A percentile compares a stretch with the other conserved stretches of the same genome.
phyloP scores from a whole-genome alignment of 2,888 invertebrate genomes.

The Platerodrilus igneus region DNA sequence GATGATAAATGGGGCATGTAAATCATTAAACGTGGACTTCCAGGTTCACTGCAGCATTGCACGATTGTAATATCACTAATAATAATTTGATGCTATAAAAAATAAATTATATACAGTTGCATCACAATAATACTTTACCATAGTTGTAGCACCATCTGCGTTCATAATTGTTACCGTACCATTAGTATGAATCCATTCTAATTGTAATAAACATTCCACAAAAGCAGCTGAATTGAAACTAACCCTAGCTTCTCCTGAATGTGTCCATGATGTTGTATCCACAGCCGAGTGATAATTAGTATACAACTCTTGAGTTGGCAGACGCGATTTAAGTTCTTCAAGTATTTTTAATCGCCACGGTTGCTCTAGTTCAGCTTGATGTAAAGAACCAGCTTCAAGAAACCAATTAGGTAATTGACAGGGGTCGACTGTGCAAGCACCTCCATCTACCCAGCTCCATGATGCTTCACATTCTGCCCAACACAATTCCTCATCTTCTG shows the following conservation, averaged over 20 bases:
- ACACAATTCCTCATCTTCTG: constrained; percentile 72
- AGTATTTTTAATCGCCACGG: constrained; percentile 74
- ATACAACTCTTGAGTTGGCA: constrained; percentile 36
- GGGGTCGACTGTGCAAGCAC: constrained; percentile 73
- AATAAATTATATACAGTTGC: background rate
- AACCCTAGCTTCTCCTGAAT: constrained; percentile 70
- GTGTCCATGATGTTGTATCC: constrained; percentile 82
- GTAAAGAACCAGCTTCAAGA: constrained; percentile 32
- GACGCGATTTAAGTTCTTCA: constrained; percentile 59
- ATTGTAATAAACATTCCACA: constrained; percentile 73
- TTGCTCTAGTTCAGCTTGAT: constrained; percentile 61
- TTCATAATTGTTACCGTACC: constrained; percentile 68
- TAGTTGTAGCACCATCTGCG: constrained; percentile 71
- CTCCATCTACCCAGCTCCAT: constrained; percentile 69
- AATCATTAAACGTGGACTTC: constrained; percentile 69
- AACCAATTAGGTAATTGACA: constrained; percentile 72
- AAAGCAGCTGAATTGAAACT: constrained; percentile 45
- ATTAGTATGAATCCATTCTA: constrained; percentile 75
- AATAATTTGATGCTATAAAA: constrained; percentile 60
- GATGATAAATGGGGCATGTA: constrained; percentile 63
- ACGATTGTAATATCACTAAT: constrained; percentile 74
- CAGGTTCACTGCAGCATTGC: constrained; percentile 74
- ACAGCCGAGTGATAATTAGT: constrained; percentile 68
- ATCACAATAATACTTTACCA: constrained; percentile 52
- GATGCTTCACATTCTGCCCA: constrained; percentile 78